Evolutionary conservation across 2,888 invertebrate species (phyloP).

Genomic region (Ophion costatus): DNA sequence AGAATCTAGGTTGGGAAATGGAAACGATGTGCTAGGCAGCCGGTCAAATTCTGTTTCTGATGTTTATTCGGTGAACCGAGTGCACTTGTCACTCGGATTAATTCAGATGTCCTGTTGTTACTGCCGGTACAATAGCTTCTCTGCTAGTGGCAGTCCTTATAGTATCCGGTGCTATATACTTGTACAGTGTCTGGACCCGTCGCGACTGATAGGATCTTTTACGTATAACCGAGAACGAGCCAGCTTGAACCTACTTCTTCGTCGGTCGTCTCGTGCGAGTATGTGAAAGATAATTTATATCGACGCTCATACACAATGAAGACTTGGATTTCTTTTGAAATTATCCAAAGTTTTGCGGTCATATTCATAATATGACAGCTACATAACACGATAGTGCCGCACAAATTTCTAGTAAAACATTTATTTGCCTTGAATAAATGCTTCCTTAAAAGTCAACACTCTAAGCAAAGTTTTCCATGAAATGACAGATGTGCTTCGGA

Average conservation of each 20-base stretch:
- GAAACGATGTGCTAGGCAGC: conserved; percentile 67
- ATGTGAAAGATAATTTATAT: neutral
- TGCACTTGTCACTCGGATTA: conserved; percentile 80
- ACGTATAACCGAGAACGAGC: neutral
- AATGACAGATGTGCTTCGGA: too few species aligned
- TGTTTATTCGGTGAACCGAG: conserved; percentile 78
- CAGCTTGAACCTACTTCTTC: neutral
- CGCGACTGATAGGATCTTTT: conserved; percentile 33
- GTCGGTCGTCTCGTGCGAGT: neutral
- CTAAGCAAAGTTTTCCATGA: too few species aligned
- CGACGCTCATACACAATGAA: neutral
- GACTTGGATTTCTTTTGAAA: neutral
- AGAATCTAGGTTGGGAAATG: conserved; percentile 50
- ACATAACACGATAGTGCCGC: too few species aligned
- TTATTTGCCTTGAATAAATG: too few species aligned
- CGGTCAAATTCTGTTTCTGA: conserved; percentile 80
- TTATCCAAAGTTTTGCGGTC: too few species aligned
- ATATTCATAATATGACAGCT: too few species aligned
- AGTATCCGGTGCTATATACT: conserved; percentile 20
- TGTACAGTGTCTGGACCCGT: neutral
- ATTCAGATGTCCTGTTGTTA: conserved; percentile 68
- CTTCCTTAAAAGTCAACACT: too few species aligned
- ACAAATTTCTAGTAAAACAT: too few species aligned
- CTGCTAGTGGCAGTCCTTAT: conserved; percentile 55
- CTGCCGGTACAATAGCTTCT: conserved; percentile 36